Conservation (phyloP, 2,113 vertebrate species). For the Chunga burmeisteri region DNA sequence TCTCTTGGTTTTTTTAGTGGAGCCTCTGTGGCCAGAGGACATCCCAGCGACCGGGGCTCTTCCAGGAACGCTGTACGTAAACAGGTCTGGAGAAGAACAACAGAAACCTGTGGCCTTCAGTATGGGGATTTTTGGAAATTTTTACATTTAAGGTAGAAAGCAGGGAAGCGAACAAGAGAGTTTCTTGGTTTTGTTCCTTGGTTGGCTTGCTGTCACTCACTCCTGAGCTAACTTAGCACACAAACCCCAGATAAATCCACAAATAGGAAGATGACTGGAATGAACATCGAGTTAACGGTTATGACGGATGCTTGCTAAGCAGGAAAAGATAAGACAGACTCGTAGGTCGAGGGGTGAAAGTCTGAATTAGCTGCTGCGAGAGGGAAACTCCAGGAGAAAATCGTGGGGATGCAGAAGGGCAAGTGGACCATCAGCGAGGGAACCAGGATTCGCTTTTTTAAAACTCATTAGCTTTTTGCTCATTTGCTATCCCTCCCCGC, state of each 20-base stretch:
- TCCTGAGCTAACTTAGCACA: background rate
- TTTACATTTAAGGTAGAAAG: background rate
- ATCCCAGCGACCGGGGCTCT: background rate
- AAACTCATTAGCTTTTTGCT: background rate
- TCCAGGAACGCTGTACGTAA: background rate
- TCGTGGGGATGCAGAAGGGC: background rate
- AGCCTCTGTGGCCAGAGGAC: background rate
- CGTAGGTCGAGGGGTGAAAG: background rate
- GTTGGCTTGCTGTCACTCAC: background rate
- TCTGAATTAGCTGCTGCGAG: background rate
- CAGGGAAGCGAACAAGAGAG: background rate
- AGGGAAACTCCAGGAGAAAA: background rate
- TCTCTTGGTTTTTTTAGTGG: background rate
- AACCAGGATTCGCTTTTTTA: background rate
- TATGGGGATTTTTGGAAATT: background rate
- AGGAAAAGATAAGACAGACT: background rate
- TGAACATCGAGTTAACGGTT: background rate
- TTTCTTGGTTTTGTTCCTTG: background rate
- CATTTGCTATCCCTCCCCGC: background rate
- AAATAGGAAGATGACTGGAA: background rate
- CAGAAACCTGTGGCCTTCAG: background rate
- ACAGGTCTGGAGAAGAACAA: background rate
- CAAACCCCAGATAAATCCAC: background rate
- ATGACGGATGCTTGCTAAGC: background rate
- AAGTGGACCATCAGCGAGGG: rapidly evolving